Conservation (phyloP, 1,140 invertebrate genomes). For the Rhizoglyphus robini region DNA sequence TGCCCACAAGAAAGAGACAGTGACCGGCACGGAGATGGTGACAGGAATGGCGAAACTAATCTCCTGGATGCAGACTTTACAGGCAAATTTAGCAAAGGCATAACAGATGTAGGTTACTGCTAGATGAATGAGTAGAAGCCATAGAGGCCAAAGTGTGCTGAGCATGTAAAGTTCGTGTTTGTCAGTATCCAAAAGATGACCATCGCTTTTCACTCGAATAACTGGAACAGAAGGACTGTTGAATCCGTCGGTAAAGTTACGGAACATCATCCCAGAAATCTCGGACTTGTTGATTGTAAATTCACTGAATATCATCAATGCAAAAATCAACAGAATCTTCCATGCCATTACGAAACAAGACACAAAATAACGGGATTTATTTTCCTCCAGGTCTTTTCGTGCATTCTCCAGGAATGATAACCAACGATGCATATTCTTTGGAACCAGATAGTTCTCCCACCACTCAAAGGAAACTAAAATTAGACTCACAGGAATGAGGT, state of each 20-base stretch:
- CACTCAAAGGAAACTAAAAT: conserved; percentile 76
- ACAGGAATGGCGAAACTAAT: conserved; percentile 37
- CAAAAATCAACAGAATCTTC: conserved; percentile 68
- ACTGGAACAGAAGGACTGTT: neutral
- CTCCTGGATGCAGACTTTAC: conserved; percentile 80
- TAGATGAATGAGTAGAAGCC: conserved; percentile 58
- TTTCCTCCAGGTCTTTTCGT: conserved; percentile 63
- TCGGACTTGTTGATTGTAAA: conserved; percentile 56
- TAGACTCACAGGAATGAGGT: conserved; percentile 52
- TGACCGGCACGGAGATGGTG: conserved; percentile 32
- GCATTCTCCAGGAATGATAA: conserved; percentile 56
- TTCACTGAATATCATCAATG: conserved; percentile 50
- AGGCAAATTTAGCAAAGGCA: conserved; percentile 83
- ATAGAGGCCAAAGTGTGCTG: conserved; percentile 7
- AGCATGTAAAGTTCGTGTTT: neutral
- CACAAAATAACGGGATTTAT: conserved; percentile 63
- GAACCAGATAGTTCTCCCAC: conserved; percentile 87
- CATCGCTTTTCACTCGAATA: neutral
- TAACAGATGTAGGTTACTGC: conserved; percentile 69
- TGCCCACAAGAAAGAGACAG: conserved; percentile 28
- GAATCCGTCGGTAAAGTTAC: neutral
- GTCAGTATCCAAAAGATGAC: conserved; percentile 12
- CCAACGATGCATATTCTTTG: conserved; percentile 38
- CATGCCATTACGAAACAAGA: conserved; percentile 74
- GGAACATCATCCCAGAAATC: conserved; percentile 27